phyloP scores from a whole-genome alignment of 2,888 invertebrate species.

The Apodemia duryi region DNA sequence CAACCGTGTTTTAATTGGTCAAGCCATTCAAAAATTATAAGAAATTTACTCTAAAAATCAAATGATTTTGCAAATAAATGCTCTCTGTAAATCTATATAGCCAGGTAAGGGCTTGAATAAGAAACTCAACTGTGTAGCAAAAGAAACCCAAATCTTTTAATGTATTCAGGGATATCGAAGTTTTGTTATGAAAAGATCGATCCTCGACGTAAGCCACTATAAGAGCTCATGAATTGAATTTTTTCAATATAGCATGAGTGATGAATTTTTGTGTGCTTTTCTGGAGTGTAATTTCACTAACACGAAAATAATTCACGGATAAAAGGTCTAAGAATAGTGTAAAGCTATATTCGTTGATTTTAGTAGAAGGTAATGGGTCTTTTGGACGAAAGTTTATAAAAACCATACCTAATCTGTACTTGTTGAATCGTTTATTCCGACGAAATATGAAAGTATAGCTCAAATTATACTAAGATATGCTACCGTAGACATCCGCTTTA shows the following conservation, averaged over 20 bases:
- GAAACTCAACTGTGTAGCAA: background rate
- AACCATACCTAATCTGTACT: too few relatives aligned
- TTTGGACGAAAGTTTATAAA: background rate
- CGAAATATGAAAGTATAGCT: too few relatives aligned
- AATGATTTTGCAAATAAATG: too few relatives aligned
- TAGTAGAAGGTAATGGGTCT: too few relatives aligned
- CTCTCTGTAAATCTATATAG: background rate
- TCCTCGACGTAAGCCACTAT: conserved; percentile 8
- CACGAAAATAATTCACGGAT: background rate
- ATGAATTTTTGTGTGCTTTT: conserved; percentile 6
- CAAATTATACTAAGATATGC: too few relatives aligned
- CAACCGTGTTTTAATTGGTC: too few relatives aligned
- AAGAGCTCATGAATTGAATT: conserved; percentile 7
- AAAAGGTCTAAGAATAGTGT: background rate
- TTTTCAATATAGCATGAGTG: conserved; percentile 5
- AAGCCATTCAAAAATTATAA: too few relatives aligned
- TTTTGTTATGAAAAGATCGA: conserved; percentile 15
- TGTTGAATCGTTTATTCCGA: too few relatives aligned
- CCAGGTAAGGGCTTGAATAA: background rate
- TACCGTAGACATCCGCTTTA: too few relatives aligned
- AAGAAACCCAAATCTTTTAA: conserved; percentile 15
- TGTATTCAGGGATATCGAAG: conserved; percentile 12
- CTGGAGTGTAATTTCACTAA: conserved; percentile 2
- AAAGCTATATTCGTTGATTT: background rate
- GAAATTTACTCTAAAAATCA: too few relatives aligned